Percentiles rank a stretch among this genome's conserved stretches.
Evolutionary conservation across 1,140 invertebrate species (phyloP).

Genomic region (Heliconius eleuchia): DNA sequence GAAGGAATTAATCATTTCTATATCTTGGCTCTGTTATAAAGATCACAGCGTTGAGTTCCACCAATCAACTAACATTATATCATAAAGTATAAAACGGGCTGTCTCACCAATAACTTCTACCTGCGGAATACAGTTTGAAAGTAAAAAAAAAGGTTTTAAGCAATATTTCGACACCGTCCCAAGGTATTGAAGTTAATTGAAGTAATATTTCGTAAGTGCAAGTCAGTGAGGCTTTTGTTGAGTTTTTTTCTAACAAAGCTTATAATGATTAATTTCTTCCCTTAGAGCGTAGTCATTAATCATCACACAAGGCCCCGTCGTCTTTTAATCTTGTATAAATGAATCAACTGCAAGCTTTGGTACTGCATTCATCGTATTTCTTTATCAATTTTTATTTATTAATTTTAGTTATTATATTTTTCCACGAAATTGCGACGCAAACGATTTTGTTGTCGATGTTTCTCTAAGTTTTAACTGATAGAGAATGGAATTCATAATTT

Average conservation of each 20-base stretch:
- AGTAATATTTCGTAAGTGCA: conserved; percentile 14
- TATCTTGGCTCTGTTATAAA: no score
- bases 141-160: no score
- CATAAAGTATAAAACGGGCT: no score
- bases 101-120: neutral
- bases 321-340: conserved; percentile 11
- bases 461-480: no score
- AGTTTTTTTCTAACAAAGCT: neutral
- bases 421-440: no score
- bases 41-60: no score
- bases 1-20: no score
- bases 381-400: neutral
- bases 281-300: neutral
- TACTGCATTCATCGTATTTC: neutral
- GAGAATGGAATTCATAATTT: no score
- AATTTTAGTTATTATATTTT: neutral
- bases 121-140: no score
- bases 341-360: conserved; percentile 7
- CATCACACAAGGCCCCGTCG: neutral
- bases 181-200: conserved; percentile 4
- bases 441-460: no score
- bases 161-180: neutral
- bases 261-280: conserved; percentile 8
- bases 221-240: conserved; percentile 3
- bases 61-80: no score